Percentiles rank a stretch among this genome's conserved stretches.
phyloP scores from a whole-genome alignment of 2,113 vertebrate genomes.

The Crotalus helleri region DNA sequence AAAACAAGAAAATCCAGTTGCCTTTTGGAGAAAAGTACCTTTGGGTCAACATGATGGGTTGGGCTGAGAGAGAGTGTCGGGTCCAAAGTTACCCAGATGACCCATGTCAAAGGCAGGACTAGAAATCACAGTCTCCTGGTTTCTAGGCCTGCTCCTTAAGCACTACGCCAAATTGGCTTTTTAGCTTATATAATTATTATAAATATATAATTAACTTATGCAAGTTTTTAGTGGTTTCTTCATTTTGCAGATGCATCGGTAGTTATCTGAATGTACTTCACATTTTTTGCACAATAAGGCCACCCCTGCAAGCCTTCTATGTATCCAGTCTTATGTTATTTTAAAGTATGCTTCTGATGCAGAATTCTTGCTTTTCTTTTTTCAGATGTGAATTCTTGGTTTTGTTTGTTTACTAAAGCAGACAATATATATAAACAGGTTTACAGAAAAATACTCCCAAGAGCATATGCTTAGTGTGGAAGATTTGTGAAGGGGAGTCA shows the following conservation, averaged over 20 bases:
- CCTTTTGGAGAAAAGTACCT: background rate
- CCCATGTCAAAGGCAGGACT: background rate
- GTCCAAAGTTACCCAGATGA: background rate
- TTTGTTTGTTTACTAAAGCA: background rate
- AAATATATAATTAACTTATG: background rate
- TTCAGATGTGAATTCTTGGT: background rate
- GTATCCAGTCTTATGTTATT: background rate
- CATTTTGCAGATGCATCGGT: background rate
- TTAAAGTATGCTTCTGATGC: background rate
- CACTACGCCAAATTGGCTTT: background rate
- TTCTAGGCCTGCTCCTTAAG: background rate
- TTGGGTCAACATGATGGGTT: background rate
- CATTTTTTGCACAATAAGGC: too few species aligned
- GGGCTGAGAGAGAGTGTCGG: background rate
- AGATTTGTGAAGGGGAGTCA: background rate
- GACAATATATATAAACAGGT: background rate
- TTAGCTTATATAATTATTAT: background rate
- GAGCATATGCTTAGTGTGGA: background rate
- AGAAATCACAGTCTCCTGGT: background rate
- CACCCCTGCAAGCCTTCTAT: background rate
- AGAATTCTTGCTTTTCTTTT: background rate
- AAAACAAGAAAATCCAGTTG: background rate
- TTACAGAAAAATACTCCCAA: background rate
- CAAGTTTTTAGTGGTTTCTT: background rate
- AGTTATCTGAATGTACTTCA: background rate